Percentiles rank a stretch among this genome's conserved stretches.
Conservation (phyloP, 1,140 invertebrate genomes). For the Drosophila dunni region DNA sequence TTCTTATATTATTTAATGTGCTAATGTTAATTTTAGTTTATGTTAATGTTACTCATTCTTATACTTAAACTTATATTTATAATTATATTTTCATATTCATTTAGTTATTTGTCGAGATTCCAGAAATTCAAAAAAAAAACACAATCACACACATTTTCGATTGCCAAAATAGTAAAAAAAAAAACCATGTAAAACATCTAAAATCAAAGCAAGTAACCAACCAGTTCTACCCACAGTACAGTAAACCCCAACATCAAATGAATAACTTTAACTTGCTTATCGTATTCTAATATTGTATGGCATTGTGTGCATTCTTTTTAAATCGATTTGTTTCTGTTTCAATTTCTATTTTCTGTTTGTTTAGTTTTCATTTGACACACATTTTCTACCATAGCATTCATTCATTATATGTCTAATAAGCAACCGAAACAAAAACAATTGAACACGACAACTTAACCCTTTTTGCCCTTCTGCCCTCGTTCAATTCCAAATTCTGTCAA, state of each 20-base stretch:
- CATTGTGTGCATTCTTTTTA: conserved; percentile 65
- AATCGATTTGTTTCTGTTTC: conserved; percentile 23
- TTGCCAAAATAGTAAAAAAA: conserved; percentile 30
- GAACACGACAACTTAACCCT: conserved; percentile 9
- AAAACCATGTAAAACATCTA: conserved; percentile 62
- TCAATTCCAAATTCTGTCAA: neutral
- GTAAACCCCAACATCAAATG: neutral
- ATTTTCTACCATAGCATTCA: conserved; percentile 24
- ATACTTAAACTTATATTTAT: conserved; percentile 18
- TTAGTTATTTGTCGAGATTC: conserved; percentile 24
- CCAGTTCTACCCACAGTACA: conserved; percentile 37
- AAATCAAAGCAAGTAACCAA: conserved; percentile 74
- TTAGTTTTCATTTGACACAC: conserved; percentile 27
- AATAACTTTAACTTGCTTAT: conserved; percentile 8
- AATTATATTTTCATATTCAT: conserved; percentile 20
- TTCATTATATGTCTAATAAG: conserved; percentile 46
- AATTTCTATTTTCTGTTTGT: conserved; percentile 24
- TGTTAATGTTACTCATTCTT: conserved; percentile 35
- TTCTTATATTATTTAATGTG: conserved; percentile 38
- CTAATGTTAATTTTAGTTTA: conserved; percentile 55
- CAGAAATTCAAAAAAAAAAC: conserved; percentile 4
- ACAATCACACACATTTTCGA: neutral
- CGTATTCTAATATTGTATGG: conserved; percentile 42
- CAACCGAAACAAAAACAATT: conserved; percentile 9
- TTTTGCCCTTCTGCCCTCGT: neutral